Conservation (phyloP, 1,140 invertebrate genomes). For the Heliothis subflexa region DNA sequence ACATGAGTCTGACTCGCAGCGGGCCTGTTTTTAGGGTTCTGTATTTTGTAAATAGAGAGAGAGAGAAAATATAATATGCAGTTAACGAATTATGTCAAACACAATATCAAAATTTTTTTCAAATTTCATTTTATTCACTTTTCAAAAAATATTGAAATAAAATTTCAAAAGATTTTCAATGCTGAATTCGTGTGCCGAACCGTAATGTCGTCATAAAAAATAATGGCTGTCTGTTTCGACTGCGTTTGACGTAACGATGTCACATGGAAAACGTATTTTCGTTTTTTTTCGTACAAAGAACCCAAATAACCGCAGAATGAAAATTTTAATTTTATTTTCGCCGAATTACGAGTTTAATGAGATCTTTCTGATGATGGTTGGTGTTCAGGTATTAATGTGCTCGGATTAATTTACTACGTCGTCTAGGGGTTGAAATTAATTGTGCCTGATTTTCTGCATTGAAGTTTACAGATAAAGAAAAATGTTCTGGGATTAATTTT, state of each 20-base stretch:
- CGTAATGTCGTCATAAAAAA: conserved; percentile 43
- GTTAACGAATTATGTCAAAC: too few species aligned
- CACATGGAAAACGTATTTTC: conserved; percentile 27
- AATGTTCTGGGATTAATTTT: too few species aligned
- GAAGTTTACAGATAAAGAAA: too few species aligned
- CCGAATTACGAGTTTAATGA: conserved; percentile 36
- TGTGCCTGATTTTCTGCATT: too few species aligned
- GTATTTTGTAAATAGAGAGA: too few species aligned
- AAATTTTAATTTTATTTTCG: conserved; percentile 40
- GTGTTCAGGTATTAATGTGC: conserved; percentile 16
- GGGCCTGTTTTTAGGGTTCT: too few species aligned
- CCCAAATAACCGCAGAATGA: background rate
- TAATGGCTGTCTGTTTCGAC: conserved; percentile 40
- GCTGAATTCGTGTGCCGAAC: conserved; percentile 32
- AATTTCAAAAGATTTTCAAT: conserved; percentile 12
- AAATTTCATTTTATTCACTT: too few species aligned
- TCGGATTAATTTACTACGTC: background rate
- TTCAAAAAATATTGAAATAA: background rate
- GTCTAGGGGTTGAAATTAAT: too few species aligned
- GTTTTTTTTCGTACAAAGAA: conserved; percentile 13
- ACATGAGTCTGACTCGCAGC: too few species aligned
- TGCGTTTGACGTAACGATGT: conserved; percentile 36
- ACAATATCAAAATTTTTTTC: too few species aligned
- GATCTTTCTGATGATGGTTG: conserved; percentile 23
- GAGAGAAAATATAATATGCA: too few species aligned